Evolutionary conservation across 1,140 invertebrate genomes (phyloP), one percentile per base, ranked within the genome.

Genomic region (Diprion similis): DNA sequence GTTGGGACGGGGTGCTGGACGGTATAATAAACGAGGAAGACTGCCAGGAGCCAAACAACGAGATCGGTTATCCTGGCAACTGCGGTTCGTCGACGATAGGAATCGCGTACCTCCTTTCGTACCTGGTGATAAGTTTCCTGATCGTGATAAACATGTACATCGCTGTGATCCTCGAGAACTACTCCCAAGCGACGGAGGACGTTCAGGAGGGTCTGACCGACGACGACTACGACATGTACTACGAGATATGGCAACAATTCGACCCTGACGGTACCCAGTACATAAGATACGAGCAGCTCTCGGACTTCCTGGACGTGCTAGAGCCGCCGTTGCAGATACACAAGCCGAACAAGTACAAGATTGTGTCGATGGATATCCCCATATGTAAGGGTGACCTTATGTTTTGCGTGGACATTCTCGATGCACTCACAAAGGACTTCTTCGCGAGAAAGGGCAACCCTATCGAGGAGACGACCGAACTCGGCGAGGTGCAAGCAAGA

Each of bases 81-180:
- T 99, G 98, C 88, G 97, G 97, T 75, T 96, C 93, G 73, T 95
- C 95, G 74, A 95, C 94, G 67, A 95, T 98, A 82, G 98, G 96
- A 76, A 98, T 99, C 83, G 93, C 96, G 64, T 99, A 96, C 89
- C 90, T 99, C 76, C 92, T 99, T 71, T 95, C 96, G 82, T 99
- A 99, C 87, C 91, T 99, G 84, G 96, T 99, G 80, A 98, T 99
- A 85, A 98, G 95, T 85, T 99, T 99, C 89, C 92, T 99, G 80
- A 99, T 99, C 84, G 96, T 99, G 77, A 98, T 99, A 86, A 99
- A 99, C 92, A 99, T 99, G 98, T 99, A 99, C 92, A 99, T 99
- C 88, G 97, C 97, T 82, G 97, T 99, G 85, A 99, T 99, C 88
- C 92, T 99, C 87, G 98, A 99, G 89, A 99, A 99, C 89, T 99